Percentiles rank a stretch among this genome's conserved stretches.
Evolutionary conservation across 1,140 invertebrate genomes (phyloP).

Genomic region (Muscidifurax raptorellus): DNA sequence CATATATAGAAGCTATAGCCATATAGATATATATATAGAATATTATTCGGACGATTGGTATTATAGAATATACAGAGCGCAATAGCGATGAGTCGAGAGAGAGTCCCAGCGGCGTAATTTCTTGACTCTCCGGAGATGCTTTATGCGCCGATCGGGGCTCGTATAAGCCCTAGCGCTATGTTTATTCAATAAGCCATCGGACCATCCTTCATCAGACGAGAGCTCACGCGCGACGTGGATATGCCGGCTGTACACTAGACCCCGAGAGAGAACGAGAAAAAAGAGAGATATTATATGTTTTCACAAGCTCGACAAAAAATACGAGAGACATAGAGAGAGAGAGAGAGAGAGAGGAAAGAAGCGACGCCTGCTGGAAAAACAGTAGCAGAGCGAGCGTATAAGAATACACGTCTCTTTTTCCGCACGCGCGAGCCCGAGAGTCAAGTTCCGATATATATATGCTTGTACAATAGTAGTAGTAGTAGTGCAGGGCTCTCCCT

Average conservation of each 20-base stretch:
- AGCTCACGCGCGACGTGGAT: not conserved
- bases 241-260: not conserved
- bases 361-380: not conserved
- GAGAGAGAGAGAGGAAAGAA: not conserved
- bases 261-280: too few relatives aligned
- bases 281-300: not conserved
- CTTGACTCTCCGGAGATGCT: conserved; percentile 48
- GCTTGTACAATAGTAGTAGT: not conserved
- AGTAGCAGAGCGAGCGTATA: not conserved
- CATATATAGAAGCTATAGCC: not conserved
- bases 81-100: conserved; percentile 6
- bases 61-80: conserved; percentile 13
- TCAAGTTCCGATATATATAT: not conserved
- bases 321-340: too few relatives aligned
- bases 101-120: conserved; percentile 48
- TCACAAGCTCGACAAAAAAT: conserved; percentile 8
- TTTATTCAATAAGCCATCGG: conserved; percentile 51
- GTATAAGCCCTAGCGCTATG: conserved; percentile 39
- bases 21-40: not conserved
- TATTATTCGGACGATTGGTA: conserved; percentile 26
- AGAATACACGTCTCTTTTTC: not conserved
- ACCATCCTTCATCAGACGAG: not conserved
- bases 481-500: not conserved
- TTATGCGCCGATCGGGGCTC: conserved; percentile 49
- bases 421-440: not conserved